phyloP scores from a whole-genome alignment of 30 jellyfish, hydroid and myxozoan species.

The Morbakka virulenta region DNA sequence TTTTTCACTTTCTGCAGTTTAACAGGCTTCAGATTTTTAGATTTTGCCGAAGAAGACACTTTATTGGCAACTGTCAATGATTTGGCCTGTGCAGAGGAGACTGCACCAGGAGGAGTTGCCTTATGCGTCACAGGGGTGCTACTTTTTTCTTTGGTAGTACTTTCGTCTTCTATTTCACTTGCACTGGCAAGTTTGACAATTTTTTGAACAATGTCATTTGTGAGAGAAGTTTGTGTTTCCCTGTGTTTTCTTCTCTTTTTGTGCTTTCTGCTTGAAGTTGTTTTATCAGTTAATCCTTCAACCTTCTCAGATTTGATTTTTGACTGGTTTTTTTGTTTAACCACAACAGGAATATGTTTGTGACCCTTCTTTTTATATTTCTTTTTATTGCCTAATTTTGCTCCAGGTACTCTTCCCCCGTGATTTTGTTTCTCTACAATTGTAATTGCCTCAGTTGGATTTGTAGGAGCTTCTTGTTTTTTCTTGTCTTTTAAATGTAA shows the following conservation, averaged over 20 bases:
- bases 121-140: not conserved
- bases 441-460: not conserved
- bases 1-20: not conserved
- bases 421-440: not conserved
- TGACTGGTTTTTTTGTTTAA: not conserved
- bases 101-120: not conserved
- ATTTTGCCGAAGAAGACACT: too few species aligned
- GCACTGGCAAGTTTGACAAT: not conserved
- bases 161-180: not conserved
- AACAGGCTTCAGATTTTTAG: too few species aligned
- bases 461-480: not conserved
- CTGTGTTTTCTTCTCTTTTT: not conserved
- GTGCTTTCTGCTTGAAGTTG: not conserved
- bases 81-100: not conserved
- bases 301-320: not conserved
- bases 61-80: conserved; percentile 5
- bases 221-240: not conserved
- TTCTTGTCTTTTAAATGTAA: not conserved
- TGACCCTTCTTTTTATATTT: not conserved
- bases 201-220: not conserved
- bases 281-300: not conserved
- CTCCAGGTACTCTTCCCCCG: not conserved
- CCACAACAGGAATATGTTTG: not conserved
- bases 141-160: not conserved
- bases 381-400: not conserved